Percentiles rank a stretch among this genome's conserved stretches.
phyloP scores from a whole-genome alignment of 2,888 invertebrate genomes.

The Helobdella robusta region DNA sequence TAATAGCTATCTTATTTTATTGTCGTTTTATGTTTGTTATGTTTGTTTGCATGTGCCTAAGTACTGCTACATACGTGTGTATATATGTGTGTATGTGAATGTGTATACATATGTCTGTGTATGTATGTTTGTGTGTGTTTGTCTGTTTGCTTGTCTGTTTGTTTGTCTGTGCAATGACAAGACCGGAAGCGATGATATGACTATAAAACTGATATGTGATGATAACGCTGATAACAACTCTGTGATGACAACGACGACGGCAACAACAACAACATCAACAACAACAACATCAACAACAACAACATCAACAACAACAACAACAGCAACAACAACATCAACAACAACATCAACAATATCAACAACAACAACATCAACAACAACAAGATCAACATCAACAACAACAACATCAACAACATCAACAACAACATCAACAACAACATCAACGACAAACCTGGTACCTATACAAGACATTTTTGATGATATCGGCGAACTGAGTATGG shows the following conservation, averaged over 20 bases:
- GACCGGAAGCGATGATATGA: too few species aligned
- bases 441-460: conserved; percentile 56
- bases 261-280: not conserved
- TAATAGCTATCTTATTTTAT: too few species aligned
- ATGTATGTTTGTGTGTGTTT: too few species aligned
- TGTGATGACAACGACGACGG: conserved; percentile 47
- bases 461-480: conserved; percentile 48
- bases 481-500: conserved; percentile 29
- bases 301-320: not conserved
- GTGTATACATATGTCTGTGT: too few species aligned
- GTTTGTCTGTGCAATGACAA: too few species aligned
- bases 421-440: not conserved
- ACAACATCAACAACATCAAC: not conserved
- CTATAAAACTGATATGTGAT: too few species aligned
- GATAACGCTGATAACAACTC: too few species aligned
- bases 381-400: not conserved
- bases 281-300: not conserved
- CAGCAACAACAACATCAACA: not conserved
- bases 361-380: not conserved
- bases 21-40: too few species aligned
- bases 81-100: too few species aligned
- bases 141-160: too few species aligned
- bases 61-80: too few species aligned
- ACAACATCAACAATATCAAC: not conserved
- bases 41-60: too few species aligned